A percentile compares a stretch with the other conserved stretches of the same genome.
Conservation (phyloP, 2,113 vertebrate species). For the Dunckerocampus dactyliophorus region DNA sequence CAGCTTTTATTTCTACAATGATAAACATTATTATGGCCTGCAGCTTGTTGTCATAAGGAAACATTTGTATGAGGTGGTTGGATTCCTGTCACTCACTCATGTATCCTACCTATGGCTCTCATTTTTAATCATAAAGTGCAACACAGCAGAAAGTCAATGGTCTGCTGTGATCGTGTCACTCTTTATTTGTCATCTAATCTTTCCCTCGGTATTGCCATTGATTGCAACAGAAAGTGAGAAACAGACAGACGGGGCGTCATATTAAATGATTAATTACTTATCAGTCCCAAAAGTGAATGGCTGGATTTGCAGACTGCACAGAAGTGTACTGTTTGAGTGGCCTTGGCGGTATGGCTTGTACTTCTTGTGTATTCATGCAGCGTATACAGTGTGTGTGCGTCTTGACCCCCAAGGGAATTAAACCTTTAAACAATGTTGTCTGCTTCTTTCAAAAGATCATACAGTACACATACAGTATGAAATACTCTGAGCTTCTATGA, state of each 20-base stretch:
- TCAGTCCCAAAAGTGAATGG: slow-evolving; percentile 39
- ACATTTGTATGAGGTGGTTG: slow-evolving; percentile 22
- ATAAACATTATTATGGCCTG: slow-evolving; percentile 44
- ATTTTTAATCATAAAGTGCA: slow-evolving; percentile 59
- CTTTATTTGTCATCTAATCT: slow-evolving; percentile 61
- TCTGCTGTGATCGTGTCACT: slow-evolving; percentile 48
- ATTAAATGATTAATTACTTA: slow-evolving; percentile 53
- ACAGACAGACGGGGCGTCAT: slow-evolving; percentile 50
- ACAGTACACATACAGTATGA: not conserved
- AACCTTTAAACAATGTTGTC: slow-evolving; percentile 19
- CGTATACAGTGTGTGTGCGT: slow-evolving; percentile 14
- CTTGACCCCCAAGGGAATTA: slow-evolving; percentile 19
- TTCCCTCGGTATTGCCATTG: slow-evolving; percentile 51
- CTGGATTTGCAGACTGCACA: slow-evolving; percentile 26
- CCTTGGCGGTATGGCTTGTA: slow-evolving; percentile 15
- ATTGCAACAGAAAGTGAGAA: slow-evolving; percentile 40
- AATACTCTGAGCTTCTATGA: slow-evolving; percentile 5
- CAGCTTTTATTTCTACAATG: slow-evolving; percentile 54
- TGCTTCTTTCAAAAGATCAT: slow-evolving; percentile 26
- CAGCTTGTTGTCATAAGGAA: slow-evolving; percentile 21
- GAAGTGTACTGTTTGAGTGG: slow-evolving; percentile 28
- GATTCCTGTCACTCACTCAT: slow-evolving; percentile 34
- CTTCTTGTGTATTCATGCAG: slow-evolving; percentile 25
- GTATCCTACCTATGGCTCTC: slow-evolving; percentile 47
- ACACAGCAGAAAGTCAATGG: slow-evolving; percentile 23